Percentiles rank a stretch among this genome's conserved stretches.
Conservation (phyloP, 2,888 invertebrate species). For the Antheraea assamensis region DNA sequence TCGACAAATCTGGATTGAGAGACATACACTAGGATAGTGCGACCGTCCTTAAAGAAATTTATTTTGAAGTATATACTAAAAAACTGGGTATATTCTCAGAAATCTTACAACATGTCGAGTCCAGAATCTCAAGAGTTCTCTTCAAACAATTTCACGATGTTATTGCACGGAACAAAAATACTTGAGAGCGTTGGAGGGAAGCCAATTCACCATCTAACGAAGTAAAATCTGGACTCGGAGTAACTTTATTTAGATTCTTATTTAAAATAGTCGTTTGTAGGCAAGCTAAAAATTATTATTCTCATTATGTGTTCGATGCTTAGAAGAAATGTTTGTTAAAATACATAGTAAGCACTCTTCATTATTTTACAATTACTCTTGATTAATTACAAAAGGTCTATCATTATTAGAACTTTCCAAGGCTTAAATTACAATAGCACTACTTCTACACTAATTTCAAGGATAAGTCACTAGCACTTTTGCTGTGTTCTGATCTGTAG, state of each 20-base stretch:
- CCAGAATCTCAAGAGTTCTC: constrained; percentile 7
- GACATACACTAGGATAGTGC: background rate
- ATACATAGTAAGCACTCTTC: background rate
- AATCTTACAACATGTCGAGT: background rate
- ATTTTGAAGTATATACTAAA: background rate
- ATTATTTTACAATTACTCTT: background rate
- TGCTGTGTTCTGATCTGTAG: too few species aligned
- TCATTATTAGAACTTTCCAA: too few species aligned
- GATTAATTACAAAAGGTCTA: too few species aligned
- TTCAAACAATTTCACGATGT: constrained; percentile 18
- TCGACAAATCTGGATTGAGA: background rate
- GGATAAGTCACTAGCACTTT: too few species aligned
- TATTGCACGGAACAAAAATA: constrained; percentile 23
- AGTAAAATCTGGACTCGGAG: background rate
- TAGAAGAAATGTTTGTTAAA: background rate
- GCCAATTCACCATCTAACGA: constrained; percentile 21
- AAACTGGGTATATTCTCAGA: background rate
- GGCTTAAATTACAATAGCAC: too few species aligned
- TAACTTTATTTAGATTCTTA: background rate
- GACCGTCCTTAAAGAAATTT: too few species aligned
- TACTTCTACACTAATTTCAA: too few species aligned
- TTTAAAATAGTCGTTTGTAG: background rate
- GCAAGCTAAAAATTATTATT: background rate
- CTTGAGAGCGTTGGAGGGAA: constrained; percentile 22
- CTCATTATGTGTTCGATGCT: background rate